Base-by-base conservation (phyloP, 2,113 vertebrate species). In the Pelobates fuscus region DNA sequence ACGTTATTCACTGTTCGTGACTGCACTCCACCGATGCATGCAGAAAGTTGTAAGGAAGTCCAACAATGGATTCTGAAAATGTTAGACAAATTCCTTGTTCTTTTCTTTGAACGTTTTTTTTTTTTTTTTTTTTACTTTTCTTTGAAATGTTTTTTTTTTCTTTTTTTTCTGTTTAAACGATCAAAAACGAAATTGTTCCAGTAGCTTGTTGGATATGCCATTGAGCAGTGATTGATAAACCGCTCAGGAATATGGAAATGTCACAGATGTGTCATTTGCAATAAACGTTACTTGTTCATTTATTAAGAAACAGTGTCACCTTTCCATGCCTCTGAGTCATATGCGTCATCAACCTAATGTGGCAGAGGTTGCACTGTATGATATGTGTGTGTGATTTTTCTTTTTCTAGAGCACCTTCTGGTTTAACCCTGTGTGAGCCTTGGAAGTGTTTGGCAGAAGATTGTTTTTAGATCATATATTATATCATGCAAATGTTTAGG, bases 1-100 rank as follows among this genome's bases (percentile, higher is more conserved):
- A 77, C 67, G 68, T 77, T 77, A 77, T 77, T 64, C 65, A 68
- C 26, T 58, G 57, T 68, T 76, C 41, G 73, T 77, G 73, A 77
- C 72, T 75, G 54, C 44, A 52, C 57, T 77, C 43, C 65, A 77
- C 30, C 59, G 73, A 77, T 55, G 73, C 65, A 55, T 61, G 73
- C 14, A 52, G 64, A 58, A 77, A 77, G 64, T 68, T 77, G 37
- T 61, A 55, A 61, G 29, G 65, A 77, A 46, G 25, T 60, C 59
- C 41, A 55, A 77, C 64, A 61, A 46, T 66, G 67, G 26, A 43
- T 21, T 20, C 63, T 26, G 15, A 61, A 77, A 60, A 68, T 61
- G 61, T 68, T 55, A 77, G 54, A 67, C 49, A 66, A 14, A 52
- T 20, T 67, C 21, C 12, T 57, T 57, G 58, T 67, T 37, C 18